Evolutionary conservation across 2,113 vertebrate genomes (phyloP).

Genomic region (Lagenorhynchus albirostris): DNA sequence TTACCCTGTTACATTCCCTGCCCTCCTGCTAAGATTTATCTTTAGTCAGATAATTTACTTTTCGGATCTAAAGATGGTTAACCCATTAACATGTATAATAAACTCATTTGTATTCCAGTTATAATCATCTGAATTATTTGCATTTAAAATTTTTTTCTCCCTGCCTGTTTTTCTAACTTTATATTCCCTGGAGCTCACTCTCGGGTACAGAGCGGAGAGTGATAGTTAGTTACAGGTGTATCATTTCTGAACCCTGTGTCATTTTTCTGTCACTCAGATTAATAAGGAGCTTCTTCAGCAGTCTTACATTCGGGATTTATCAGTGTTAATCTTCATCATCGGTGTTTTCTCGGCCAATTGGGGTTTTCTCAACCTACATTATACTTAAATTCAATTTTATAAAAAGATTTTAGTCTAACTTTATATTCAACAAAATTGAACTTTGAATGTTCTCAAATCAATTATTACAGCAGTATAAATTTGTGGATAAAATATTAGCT

Average conservation of each 20-base stretch:
- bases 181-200: background rate
- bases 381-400: background rate
- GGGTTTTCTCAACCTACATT: background rate
- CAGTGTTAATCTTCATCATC: background rate
- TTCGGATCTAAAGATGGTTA: background rate
- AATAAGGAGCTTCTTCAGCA: background rate
- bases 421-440: background rate
- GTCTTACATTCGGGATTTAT: background rate
- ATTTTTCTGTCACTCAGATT: background rate
- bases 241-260: background rate
- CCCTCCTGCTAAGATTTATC: background rate
- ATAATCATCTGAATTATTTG: conserved; percentile 13
- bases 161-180: background rate
- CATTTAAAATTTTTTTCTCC: background rate
- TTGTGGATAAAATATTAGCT: background rate
- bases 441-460: background rate
- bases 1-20: background rate
- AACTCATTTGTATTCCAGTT: conserved; percentile 53
- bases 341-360: background rate
- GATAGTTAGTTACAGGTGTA: background rate
- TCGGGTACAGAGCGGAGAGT: background rate
- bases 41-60: background rate
- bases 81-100: conserved; percentile 28
- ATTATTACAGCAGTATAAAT: background rate
- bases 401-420: background rate